Base-by-base conservation (phyloP, 2,113 vertebrate species). In the Albula goreensis region DNA sequence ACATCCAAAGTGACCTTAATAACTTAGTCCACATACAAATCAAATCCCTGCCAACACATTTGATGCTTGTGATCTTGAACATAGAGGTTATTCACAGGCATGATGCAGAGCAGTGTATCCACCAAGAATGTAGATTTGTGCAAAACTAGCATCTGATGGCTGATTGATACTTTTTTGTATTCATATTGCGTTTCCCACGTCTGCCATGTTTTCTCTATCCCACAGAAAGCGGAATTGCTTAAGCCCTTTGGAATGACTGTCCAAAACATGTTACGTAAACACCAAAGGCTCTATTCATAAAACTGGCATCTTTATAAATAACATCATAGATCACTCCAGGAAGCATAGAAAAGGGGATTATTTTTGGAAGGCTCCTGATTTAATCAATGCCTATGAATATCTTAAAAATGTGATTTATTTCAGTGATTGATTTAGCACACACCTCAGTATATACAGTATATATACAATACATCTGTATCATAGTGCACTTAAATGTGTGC, bases 261-360 rank as follows among this genome's bases (percentile, higher is more conserved):
- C 31, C 25, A 78, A 49, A 57, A 57, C 25, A 49, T 78, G 19
- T 82, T 56, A 15, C 53, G 41, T 82, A 82, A 82, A 57, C n/a
- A 8, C 4, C 3, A 31, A 82, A 48, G 17, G 50, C 51, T 10
- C 48, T 51, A 3, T 81, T n/a, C 22, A 52, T 6, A 31, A 78
- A 49, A 41, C 77, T 78, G 25, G 25, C 25, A 78, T 78, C 77
- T 70, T 70, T 70, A 70, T n/a, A 70, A 70, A 70, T 70, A 70
- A 70, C 63, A 70, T 4, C 63, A 63, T 63, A 49, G 77, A 78
- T 10, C 12, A 13, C 12, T 78, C 77, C 49, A 41, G 41, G 31
- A 9, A 13, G 31, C 31, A 1, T 31, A 3, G 13, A 78, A 41
- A 2, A 49, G 9, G 31, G 31, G 77, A 48, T 48, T 78, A 78